Evolutionary conservation across 2,113 vertebrate species (phyloP).

Genomic region (Clarias magur): DNA sequence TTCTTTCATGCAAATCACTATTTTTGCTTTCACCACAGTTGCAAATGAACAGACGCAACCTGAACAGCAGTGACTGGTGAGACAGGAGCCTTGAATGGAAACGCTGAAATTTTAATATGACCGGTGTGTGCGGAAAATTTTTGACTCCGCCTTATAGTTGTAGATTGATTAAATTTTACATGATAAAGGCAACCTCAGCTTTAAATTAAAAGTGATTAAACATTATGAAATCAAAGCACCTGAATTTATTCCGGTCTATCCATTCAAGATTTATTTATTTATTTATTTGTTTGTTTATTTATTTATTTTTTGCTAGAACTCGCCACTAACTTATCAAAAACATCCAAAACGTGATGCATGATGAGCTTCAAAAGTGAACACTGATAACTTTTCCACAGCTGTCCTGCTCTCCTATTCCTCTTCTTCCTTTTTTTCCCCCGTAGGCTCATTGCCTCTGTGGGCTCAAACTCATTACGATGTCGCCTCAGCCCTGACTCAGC

Average conservation of each 20-base stretch:
- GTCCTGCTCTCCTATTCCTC: conserved; percentile 34
- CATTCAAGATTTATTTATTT: too few relatives aligned
- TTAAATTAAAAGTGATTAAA: too few relatives aligned
- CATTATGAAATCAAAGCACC: too few relatives aligned
- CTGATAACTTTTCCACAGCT: background rate
- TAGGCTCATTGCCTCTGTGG: conserved; percentile 59
- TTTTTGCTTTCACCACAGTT: too few relatives aligned
- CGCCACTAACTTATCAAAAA: background rate
- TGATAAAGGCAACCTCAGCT: background rate
- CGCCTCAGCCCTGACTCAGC: conserved; percentile 52
- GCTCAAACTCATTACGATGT: conserved; percentile 52
- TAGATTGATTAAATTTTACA: background rate
- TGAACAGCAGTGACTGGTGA: too few relatives aligned
- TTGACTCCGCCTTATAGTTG: background rate
- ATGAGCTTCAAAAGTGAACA: conserved; percentile 23
- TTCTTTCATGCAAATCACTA: too few relatives aligned
- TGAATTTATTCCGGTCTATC: too few relatives aligned
- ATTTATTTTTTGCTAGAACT: background rate
- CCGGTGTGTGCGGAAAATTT: too few relatives aligned
- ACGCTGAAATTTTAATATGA: too few relatives aligned
- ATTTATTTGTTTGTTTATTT: background rate
- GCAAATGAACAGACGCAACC: too few relatives aligned
- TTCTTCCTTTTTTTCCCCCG: conserved; percentile 41
- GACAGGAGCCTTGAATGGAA: too few relatives aligned
- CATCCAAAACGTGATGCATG: background rate